Percentiles rank a stretch among this genome's conserved stretches.
Evolutionary conservation across 1,140 invertebrate genomes (phyloP).

Genomic region (Bombyx mandarina): DNA sequence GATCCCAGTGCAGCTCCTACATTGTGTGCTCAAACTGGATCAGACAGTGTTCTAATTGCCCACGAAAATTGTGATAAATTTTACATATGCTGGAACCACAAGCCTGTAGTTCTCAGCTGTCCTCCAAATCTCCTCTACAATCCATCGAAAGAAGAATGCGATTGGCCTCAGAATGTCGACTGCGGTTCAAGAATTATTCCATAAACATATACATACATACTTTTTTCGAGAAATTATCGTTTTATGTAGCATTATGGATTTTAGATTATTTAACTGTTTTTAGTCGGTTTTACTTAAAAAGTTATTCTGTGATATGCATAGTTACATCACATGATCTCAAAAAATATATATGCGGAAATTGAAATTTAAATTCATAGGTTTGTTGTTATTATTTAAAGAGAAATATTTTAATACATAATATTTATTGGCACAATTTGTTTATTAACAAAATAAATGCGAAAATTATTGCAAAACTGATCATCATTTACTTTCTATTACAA

Average conservation of each 20-base stretch:
- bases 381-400: too few species aligned
- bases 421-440: too few species aligned
- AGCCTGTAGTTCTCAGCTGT: constrained; percentile 9
- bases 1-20: constrained; percentile 9
- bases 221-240: too few species aligned
- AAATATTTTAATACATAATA: too few species aligned
- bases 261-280: not conserved
- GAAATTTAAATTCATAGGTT: too few species aligned
- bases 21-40: constrained; percentile 4
- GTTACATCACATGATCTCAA: too few species aligned
- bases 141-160: constrained; percentile 8
- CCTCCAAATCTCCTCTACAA: constrained; percentile 10
- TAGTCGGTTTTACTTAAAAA: too few species aligned
- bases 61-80: constrained; percentile 21
- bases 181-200: constrained; percentile 5
- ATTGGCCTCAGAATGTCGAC: constrained; percentile 62
- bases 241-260: not conserved
- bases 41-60: constrained; percentile 9
- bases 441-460: too few species aligned
- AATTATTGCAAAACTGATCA: too few species aligned
- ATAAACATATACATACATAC: not conserved
- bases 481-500: too few species aligned
- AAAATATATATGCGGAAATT: too few species aligned
- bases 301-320: too few species aligned
- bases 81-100: constrained; percentile 13